Evolutionary conservation across 2,113 vertebrate genomes (phyloP), one percentile per base, ranked within the genome.

Genomic region (Archocentrus centrarchus): DNA sequence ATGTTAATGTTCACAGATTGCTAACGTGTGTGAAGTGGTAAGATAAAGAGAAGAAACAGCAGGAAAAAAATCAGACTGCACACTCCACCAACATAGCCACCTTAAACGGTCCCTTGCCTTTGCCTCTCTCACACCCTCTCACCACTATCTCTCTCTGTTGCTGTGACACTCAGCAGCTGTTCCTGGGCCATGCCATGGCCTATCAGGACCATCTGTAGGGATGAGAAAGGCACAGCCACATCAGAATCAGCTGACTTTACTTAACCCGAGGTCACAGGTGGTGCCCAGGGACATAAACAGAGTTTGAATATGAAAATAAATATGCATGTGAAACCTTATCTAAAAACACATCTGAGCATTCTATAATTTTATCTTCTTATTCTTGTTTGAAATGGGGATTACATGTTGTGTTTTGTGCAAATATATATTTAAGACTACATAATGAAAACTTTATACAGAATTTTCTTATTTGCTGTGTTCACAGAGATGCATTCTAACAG

Each of bases 221-320:
- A 60, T 30, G 79, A 78, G 50, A 79, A 77, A 76, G 55, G 79
- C 75, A 84, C 80, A 86, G 86, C 76, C 82, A 82, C 76, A 86
- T 88, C 76, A 88, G 84, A 87, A 88, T 76, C 55, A 15, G 53
- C 63, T 85, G 66, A 89, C 68, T 81, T 89, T 66, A 86, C 55
- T 82, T 76, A 84, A 81, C 41, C 37, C 4, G 4, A 81, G 91
- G 82, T 93, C 89, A 90, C 88, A 89, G 82, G 89, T 91, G 84
- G 82, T 44, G 59, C 5, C 59, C 2, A 10, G 81, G 80, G 86
- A 91, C 78, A 81, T 53, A 37, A 60, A 50, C 15, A 15, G 77
- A 81, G 35, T 79, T 80, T 60, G 66, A 60, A 83, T 75, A 20
- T 76, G 7, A 27, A 39, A n/a, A 73, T 68, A 22, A 22, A 32